Base-by-base conservation (phyloP, 2,113 vertebrate species). In the Hypomesus transpacificus region DNA sequence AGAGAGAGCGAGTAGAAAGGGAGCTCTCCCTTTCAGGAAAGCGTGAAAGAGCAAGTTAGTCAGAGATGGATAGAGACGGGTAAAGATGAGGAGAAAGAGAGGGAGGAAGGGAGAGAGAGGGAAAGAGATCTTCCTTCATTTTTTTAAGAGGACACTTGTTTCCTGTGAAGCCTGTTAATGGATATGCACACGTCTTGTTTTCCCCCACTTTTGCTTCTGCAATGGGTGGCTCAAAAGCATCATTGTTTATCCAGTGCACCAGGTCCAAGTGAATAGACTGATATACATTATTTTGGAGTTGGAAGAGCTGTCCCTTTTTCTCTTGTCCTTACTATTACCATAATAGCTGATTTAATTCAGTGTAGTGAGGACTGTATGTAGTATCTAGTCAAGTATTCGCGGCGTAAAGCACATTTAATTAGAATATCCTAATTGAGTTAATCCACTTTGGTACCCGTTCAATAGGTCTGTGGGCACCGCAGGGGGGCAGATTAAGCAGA, bases 141-240 rank as follows among this genome's bases (percentile, higher is more conserved):
- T 82, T 89, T 82, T 87, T 84, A 0, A 1, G 58, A 77, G 75
- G 59, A 80, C 76, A 66, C 62, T 78, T 78, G 72, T 73, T 58
- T 68, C 68, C 71, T 66, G 14, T 11, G 70, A 34, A 65, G 73
- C 80, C 74, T 73, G 84, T 14, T 83, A 80, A 89, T 76, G 79
- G 85, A 87, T 83, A 74, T 69, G 58, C 52, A 61, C 11, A 75
- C 3, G 20, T 9, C 59, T 65, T 70, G 51, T 3, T 69, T 67
- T 52, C 26, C 17, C 24, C 14, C 31, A 14, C 9, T 66, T 24
- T 18, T 62, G 1, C 14, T 26, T 11, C 60, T 62, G 58, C 16
- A 11, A 31, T 62, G 21, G 14, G 28, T 62, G 16, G 11, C 60
- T 62, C 60, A 16, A 9, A 56, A n/a, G 16, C n/a, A 56, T 46